Base-by-base conservation (phyloP, 1,140 invertebrate species). In the Vanessa atalanta region DNA sequence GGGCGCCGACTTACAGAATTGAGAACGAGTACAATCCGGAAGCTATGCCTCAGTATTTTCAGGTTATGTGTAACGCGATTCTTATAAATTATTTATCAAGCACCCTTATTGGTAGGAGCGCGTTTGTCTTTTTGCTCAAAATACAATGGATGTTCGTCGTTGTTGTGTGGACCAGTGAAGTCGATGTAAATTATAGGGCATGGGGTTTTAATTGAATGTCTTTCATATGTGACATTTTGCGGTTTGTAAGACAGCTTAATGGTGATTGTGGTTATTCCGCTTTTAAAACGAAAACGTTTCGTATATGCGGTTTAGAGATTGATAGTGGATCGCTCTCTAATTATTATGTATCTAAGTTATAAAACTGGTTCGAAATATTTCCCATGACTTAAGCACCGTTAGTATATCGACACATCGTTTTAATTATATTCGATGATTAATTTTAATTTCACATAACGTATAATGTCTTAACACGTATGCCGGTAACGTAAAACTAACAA, bases 1-100 rank as follows among this genome's bases (percentile, higher is more conserved):
- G 55, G 53, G 76, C 78, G 66, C 75, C 83, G 68, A 79, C 80
- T 65, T 88, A 83, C 78, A 87, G 86, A 82, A 77, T 86, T 67
- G 84, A 86, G 81, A 87, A 82, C 76, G 86, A 83, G 63, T 80
- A 80, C 80, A 84, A 90, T 84, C 86, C 87, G 83, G 88, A 90
- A 85, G 84, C 83, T 64, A 80, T 82, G 79, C 79, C 84, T 68
- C 87, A 90, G 77, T 89, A 84, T 85, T 89, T 90, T 90, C 88
- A 90, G 87, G 87, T 89, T 80, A 82, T 79, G 82, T 82, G 79
- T 77, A 79, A 64, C 72, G 57, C 75, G 76, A 72, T 75, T 81
- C 80, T 82, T 82, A 88, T 88, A 84, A 85, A 88, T 88, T 82
- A 88, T 88, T 86, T 85, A 88, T 88, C 78, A 80, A 65, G 68